phyloP scores from a whole-genome alignment of 2,113 vertebrate species.

The Dolichallabes microphthalmus region DNA sequence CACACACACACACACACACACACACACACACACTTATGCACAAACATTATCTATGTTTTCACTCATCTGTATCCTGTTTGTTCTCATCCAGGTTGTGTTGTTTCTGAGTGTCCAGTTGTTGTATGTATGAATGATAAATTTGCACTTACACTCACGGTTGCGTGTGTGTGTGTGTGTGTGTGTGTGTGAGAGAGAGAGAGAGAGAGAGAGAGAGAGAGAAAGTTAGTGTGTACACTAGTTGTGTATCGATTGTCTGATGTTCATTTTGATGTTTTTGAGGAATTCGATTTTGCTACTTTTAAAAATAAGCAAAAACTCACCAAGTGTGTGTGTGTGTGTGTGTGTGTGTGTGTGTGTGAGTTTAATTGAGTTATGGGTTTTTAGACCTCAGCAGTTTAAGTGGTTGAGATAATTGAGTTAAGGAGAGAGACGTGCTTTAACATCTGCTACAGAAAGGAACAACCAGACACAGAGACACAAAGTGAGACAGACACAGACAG shows the following conservation, averaged over 20 bases:
- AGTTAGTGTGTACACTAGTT: not conserved
- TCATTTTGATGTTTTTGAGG: not conserved
- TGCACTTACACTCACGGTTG: not conserved
- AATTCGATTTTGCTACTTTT: not conserved
- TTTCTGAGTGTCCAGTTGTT: not conserved
- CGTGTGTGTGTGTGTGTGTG: conserved; percentile 7
- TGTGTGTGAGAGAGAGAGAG: conserved; percentile 19
- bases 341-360: conserved; percentile 37
- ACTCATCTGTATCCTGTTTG: not conserved
- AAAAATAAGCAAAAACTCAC: conserved; percentile 8
- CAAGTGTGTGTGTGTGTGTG: conserved; percentile 20
- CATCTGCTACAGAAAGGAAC: conserved; percentile 47
- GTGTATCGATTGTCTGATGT: not conserved
- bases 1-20: conserved; percentile 16
- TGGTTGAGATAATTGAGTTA: conserved; percentile 49
- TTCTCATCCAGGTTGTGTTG: not conserved
- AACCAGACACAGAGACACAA: not conserved
- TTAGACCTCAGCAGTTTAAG: conserved; percentile 44
- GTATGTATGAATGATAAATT: not conserved
- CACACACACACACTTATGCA: not conserved
- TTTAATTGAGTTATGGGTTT: conserved; percentile 55
- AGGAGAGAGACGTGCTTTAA: conserved; percentile 48
- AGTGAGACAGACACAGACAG: not conserved
- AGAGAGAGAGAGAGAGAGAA: not conserved
- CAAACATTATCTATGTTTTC: not conserved